Percentiles rank a stretch among this genome's conserved stretches.
These are phyloP conservation scores for Epizoanthus stellaris DNA, from an alignment of 92 coral and sea anemone species.

Conservation along the genomic window DNA sequence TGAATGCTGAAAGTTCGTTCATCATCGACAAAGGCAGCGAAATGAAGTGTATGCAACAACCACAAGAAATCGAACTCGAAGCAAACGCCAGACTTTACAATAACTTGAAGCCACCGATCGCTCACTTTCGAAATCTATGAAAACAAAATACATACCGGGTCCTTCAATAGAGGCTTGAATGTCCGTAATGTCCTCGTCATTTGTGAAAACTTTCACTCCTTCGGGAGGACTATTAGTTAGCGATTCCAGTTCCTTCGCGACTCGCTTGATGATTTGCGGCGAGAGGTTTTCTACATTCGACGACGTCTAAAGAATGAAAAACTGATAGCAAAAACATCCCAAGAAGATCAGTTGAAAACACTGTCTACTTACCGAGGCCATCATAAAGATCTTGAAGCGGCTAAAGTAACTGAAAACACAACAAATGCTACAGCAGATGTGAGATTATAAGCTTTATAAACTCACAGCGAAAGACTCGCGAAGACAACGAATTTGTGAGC, in stretches of 20 bases:
- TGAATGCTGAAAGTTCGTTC: not conserved
- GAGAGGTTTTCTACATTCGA: constrained; percentile 99
- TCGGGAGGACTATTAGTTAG: constrained; percentile 94
- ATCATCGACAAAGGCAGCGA: too few relatives aligned
- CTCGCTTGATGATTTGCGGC: constrained; percentile 98
- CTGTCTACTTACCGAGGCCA: constrained; percentile 33
- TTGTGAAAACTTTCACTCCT: constrained; percentile 92
- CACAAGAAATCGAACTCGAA: not conserved
- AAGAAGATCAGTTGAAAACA: not conserved
- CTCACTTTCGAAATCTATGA: not conserved
- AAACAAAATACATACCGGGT: constrained; percentile 74
- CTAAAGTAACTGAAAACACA: constrained; percentile 11
- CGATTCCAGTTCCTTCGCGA: constrained; percentile 85
- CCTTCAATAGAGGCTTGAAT: constrained; percentile 99
- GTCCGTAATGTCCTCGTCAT: constrained; percentile 95
- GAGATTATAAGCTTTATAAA: not conserved
- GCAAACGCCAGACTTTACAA: not conserved
- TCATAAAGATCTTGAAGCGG: not conserved
- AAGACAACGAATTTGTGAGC: constrained; percentile 46
- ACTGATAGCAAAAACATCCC: not conserved
- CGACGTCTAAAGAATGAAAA: constrained; percentile 70
- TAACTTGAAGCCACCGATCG: not conserved
- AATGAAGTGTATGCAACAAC: not conserved
- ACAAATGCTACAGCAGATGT: not conserved
- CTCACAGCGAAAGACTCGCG: constrained; percentile 1